Base-by-base conservation (phyloP, 2,797 vertebrate genomes). In the Cuniculus paca region DNA sequence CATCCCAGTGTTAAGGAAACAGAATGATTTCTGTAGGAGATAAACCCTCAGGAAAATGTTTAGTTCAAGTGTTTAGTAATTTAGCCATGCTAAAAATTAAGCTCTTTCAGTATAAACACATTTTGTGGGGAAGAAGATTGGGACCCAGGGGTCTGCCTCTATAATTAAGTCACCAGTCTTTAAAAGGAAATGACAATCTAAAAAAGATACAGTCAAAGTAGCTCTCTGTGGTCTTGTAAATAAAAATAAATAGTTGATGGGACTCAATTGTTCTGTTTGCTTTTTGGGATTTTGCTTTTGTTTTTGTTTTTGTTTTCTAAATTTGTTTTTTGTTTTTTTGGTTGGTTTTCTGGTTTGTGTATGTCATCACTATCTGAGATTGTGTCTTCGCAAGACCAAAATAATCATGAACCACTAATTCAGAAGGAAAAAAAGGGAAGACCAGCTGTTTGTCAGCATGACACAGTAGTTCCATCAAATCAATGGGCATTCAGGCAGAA, bases 61-160 rank as follows among this genome's bases (percentile, higher is more conserved):
- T 93, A 96, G 96, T 96, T 96, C 88, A 96, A 88, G 61, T 39
- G 61, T 91, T 82, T 96, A 91, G 58, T 90, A 75, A 92, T 92
- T 95, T 78, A 97, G 70, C 82, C 86, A 61, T 91, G 54, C 90
- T 97, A 95, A 98, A 97, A 98, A 96, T 97, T 13, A 85, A 91
- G 93, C 13, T 52, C 28, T 88, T 97, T 94, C 87, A 92, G 52
- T 93, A 60, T 10, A 92, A 97, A 81, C 17, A 68, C 2, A 92
- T 96, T 91, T 31, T 75, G 5, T 36, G 0, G 26, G 52, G 28
- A 90, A 50, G 24, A 1, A 77, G 13, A 81, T 54, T 56, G 34
- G 34, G 39, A 2, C 28, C 36, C 36, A 22, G 48, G 78, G 39
- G 24, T 91, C 52, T 39, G 82, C 20, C 39, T 70, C 58, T 34